Evolutionary conservation across 2,888 invertebrate genomes (phyloP).

Genomic region (Perizoma flavofasciatum): DNA sequence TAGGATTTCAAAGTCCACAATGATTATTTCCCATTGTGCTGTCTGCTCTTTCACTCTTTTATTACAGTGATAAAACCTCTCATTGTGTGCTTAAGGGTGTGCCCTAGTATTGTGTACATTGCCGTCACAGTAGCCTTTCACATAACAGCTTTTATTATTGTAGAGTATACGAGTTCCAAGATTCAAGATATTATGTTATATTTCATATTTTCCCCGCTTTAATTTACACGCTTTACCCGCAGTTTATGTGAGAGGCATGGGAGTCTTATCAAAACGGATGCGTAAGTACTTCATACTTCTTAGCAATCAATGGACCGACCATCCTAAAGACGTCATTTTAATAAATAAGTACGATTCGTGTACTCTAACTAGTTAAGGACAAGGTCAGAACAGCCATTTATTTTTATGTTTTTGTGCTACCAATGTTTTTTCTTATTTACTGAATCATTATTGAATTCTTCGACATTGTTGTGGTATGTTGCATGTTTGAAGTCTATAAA

Average conservation of each 20-base stretch:
- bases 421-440: too few species aligned
- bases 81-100: constrained; percentile 43
- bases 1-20: constrained; percentile 38
- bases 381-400: background rate
- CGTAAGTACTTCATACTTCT: too few species aligned
- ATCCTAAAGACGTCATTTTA: too few species aligned
- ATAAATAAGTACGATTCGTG: too few species aligned
- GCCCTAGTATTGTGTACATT: constrained; percentile 34
- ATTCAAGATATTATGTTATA: background rate
- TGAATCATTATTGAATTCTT: too few species aligned
- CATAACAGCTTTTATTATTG: constrained; percentile 5
- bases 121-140: constrained; percentile 37
- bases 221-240: too few species aligned
- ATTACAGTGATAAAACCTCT: constrained; percentile 46
- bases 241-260: too few species aligned
- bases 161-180: constrained; percentile 4
- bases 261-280: too few species aligned
- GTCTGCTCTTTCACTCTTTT: constrained; percentile 39
- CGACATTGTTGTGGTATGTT: background rate
- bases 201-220: background rate
- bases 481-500: constrained; percentile 10
- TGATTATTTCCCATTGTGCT: constrained; percentile 40
- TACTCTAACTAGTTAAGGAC: background rate
- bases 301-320: too few species aligned
- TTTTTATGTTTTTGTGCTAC: background rate